Evolutionary conservation across 2,888 invertebrate genomes (phyloP), one percentile per base, ranked within the genome.

Genomic region (Xestia sexstrigata): DNA sequence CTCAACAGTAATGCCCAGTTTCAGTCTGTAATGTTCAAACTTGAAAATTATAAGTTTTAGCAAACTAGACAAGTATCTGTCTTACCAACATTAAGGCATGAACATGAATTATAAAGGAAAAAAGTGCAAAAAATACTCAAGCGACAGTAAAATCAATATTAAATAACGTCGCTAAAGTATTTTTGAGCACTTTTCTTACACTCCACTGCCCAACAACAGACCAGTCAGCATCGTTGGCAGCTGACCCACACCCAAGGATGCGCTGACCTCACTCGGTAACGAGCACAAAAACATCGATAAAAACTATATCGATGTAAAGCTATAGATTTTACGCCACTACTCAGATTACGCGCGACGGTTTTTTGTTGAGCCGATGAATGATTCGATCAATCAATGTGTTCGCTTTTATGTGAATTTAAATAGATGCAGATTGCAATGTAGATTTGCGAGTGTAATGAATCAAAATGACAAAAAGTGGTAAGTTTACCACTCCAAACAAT

Each of bases 201-300:
- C 15, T 78, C 39, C 20, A 78, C 11, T 78, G 78, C 60, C 45
- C 66, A 76, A 79, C 75, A 81, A 85, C 47, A 77, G 77, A 35
- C 15, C n/a, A 70, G 23, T 15, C 77, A 70, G 85, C 71, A 78
- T 88, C 78, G 84, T 84, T 86, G 78, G 77, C 49, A 39, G 72
- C 63, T 87, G 86, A 86, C 88, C 87, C 88, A 74, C 77, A 72
- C 86, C 78, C 87, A 88, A 87, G 88, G 82, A 88, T 88, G 70
- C 60, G 71, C 75, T 78, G 86, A 87, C 87, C 88, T 84, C 82
- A 58, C 82, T 81, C 30, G 5, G 69, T 75, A 88, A 76, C 67
- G 42, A 70, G 23, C 70, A 83, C 74, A 85, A 87, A 87, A 87
- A 86, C 79, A 73, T 79, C 63, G 74, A 81, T 80, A 88, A 88